A percentile compares a stretch with the other conserved stretches of the same genome.
Evolutionary conservation across 2,113 vertebrate genomes (phyloP).

Genomic region (Datnioides undecimradiatus): DNA sequence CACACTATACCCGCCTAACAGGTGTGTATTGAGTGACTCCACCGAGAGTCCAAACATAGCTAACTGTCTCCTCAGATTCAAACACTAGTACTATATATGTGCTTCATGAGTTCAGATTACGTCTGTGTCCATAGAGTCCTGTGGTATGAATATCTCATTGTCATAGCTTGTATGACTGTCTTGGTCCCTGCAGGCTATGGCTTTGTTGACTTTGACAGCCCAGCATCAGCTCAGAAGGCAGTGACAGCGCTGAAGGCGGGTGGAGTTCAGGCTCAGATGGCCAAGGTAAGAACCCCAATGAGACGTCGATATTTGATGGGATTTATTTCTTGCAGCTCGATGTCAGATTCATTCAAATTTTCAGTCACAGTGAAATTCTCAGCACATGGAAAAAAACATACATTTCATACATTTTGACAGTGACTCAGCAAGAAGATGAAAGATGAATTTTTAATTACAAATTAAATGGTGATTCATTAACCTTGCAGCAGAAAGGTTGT

Average conservation of each 20-base stretch:
- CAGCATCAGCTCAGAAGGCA: conserved; percentile 91
- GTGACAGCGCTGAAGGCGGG: conserved; percentile 91
- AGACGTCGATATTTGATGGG: background rate
- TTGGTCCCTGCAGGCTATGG: conserved; percentile 87
- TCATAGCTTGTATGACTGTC: conserved; percentile 27
- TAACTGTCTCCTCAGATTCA: conserved; percentile 10
- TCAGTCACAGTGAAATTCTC: background rate
- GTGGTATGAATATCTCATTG: conserved; percentile 18
- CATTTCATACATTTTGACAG: background rate
- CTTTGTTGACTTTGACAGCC: conserved; percentile 95
- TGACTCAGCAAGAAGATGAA: conserved; percentile 23
- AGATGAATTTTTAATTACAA: conserved; percentile 15
- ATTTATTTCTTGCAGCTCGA: background rate
- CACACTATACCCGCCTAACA: conserved; percentile 16
- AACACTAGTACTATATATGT: background rate
- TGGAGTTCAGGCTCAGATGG: conserved; percentile 95
- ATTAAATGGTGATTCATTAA: conserved; percentile 30
- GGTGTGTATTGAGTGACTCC: conserved; percentile 39
- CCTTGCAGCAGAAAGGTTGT: conserved; percentile 5
- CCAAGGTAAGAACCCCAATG: conserved; percentile 87
- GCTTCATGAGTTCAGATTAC: conserved; percentile 13
- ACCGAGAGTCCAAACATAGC: background rate
- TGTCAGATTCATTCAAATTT: background rate
- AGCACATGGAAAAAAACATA: background rate
- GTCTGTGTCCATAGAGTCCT: background rate